Evolutionary conservation across 2,888 invertebrate species (phyloP), one percentile per base, ranked within the genome.

Genomic region (Platycnemis pennipes): DNA sequence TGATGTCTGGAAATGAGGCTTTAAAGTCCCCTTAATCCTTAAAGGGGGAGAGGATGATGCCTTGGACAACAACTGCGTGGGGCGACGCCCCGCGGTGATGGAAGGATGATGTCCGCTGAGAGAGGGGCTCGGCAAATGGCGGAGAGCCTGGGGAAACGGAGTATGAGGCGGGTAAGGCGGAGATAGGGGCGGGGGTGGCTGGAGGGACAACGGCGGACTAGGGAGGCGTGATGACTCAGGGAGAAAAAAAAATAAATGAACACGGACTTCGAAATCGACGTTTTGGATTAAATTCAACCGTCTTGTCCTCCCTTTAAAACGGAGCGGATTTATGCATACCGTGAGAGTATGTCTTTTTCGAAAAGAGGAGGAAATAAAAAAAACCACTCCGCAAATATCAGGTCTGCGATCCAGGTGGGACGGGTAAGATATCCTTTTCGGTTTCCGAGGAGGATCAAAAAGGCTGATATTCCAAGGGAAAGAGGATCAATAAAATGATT

Each of bases 1-100:
- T 91, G 91, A 63, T 42, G 91, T 44, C 44, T 44, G 87, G 87
- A 87, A 87, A 87, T 46, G 87, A 87, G 87, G 87, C 87, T 87
- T 87, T 87, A 44, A 46, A 87, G 87, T 87, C 87, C 87, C 42
- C 63, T 91, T 91, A 91, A 91, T 91, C 91, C 91, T 56, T 37
- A 77, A 77, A 77, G 56, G 53, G 91, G 91, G 91, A 89, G 56
- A 63, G 42, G 53, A 37, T 89, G 89, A 91, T 45, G 91, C 91
- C 91, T 91, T 91, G 44, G 91, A 91, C 91, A 42, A 63, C 63
- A 26, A 63, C 91, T 91, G 91, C 44, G 56, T 37, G 37, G 91
- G 63, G 63, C 7, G 63, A 37, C 91, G 42, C 91, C 91, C 91
- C 63, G 69, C 91, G 91, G 91, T 63, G 89, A 89, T 56, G 89